phyloP scores from a whole-genome alignment of 2,113 vertebrate genomes.

The Passer montanus region DNA sequence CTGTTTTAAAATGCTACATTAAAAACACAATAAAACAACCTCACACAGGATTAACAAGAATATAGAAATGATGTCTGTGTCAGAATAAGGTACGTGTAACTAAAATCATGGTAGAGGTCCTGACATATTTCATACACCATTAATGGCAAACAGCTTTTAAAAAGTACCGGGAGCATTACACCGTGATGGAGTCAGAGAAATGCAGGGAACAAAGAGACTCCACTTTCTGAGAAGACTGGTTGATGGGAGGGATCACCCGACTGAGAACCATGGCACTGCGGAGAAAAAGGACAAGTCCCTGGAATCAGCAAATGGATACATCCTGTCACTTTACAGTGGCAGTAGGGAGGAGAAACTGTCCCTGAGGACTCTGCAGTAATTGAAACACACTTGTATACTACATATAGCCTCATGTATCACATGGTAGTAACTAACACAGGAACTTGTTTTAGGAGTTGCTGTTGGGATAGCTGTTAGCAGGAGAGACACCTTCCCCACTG shows the following conservation, averaged over 20 bases:
- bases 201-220: background rate
- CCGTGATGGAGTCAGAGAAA: background rate
- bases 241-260: background rate
- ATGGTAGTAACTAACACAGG: background rate
- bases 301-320: background rate
- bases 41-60: background rate
- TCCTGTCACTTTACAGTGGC: background rate
- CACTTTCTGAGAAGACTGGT: background rate
- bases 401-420: rapidly evolving
- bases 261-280: background rate
- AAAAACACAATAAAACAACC: background rate
- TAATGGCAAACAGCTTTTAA: background rate
- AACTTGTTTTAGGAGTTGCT: background rate
- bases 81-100: background rate
- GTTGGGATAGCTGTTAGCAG: background rate
- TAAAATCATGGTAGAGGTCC: background rate
- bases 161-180: background rate
- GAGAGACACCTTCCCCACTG: background rate
- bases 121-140: background rate
- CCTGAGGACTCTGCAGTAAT: background rate
- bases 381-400: background rate
- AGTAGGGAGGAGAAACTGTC: background rate
- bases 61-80: background rate
- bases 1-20: background rate
- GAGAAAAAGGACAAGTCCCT: background rate